Base-by-base conservation (phyloP, 2,888 invertebrate genomes). In the Eupeodes latifasciatus region DNA sequence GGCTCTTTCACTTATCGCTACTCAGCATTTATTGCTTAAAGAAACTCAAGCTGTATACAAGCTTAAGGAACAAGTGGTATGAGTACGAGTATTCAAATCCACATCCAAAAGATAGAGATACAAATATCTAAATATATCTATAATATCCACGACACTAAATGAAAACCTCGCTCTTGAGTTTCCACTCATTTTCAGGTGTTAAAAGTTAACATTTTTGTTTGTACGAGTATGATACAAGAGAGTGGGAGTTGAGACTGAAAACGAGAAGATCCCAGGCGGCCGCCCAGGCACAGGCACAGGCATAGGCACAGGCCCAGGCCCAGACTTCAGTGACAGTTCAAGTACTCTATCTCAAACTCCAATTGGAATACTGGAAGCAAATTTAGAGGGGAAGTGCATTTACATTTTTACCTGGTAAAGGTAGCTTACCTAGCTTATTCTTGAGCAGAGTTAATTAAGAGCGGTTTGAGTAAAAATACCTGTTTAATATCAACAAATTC, bases 1-100 rank as follows among this genome's bases (percentile, higher is more conserved):
- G 85, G 81, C 88, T 81, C 88, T 85, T 87, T 75, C 59, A 66
- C 64, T 81, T 88, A 81, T 75, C 81, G 69, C 67, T 71, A 72
- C 82, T 75, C 16, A 59, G 64, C 57, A 72, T 83, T 82, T 86
- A 79, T 86, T 83, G 75, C 78, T 55, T 36, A 51, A 69, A 36
- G 49, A 66, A 77, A 71, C 74, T 57, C 51, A 55, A 44, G 12
- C 40, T 34, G 34, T 1, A 12, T 4, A 64, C 40, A 36, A 47
- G 36, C 53, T 40, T 36, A 62, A 19, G n/a, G 11, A 40, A 44
- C 19, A 12, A 19, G 34, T 34, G 59, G 34, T 34, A 59, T 6
- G 34, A 34, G 55, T 27, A 55, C 51, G 34, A 34, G 16, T 12
- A 64, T 66, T 64, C 19, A 19, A 64, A 64, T 47, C 19, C 47